Conservation (phyloP, 1,140 invertebrate genomes). For the Drosophila lacertosa region DNA sequence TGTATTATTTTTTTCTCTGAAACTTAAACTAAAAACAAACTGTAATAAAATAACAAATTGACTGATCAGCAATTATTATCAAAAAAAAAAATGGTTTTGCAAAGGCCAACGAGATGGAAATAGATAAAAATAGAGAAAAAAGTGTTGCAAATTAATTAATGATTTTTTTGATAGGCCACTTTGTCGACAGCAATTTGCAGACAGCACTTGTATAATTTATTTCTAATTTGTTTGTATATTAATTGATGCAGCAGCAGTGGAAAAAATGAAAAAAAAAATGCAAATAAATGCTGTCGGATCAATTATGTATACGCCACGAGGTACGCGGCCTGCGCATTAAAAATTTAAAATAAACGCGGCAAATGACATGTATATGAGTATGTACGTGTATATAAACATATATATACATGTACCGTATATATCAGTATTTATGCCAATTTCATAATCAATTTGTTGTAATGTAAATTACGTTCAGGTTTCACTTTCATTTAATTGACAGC, state of each 20-base stretch:
- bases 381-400: no score
- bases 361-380: neutral
- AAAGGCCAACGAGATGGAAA: neutral
- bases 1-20: no score
- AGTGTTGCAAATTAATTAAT: constrained; percentile 25
- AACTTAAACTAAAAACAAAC: neutral
- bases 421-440: constrained; percentile 35
- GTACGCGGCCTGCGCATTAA: constrained; percentile 13
- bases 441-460: constrained; percentile 24
- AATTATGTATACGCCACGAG: constrained; percentile 66
- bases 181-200: constrained; percentile 8
- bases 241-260: no score
- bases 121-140: neutral
- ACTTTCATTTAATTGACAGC: constrained; percentile 70
- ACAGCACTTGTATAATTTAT: constrained; percentile 66
- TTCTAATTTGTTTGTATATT: constrained; percentile 57
- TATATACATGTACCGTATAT: constrained; percentile 13
- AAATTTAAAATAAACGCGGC: constrained; percentile 24
- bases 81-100: neutral
- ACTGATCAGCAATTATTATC: constrained; percentile 3
- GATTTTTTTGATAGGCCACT: constrained; percentile 21
- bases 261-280: constrained; percentile 23
- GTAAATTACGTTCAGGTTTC: constrained; percentile 3
- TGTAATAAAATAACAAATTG: constrained; percentile 7
- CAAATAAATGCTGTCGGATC: constrained; percentile 26